A percentile compares a stretch with the other conserved stretches of the same genome.
phyloP scores from a whole-genome alignment of 2,113 vertebrate species.

The Rattus norvegicus region GRCr8 NC_086022.1:71286001-71286500 shows the following conservation, averaged over 20 bases:
- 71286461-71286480: too few relatives aligned
- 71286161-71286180: constrained; percentile 66
- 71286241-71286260: constrained; percentile 91
- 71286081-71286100: too few relatives aligned
- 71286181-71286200: constrained; percentile 61
- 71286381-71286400: constrained; percentile 30
- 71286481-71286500: too few relatives aligned
- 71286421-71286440: too few relatives aligned
- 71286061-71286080: too few relatives aligned
- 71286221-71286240: constrained; percentile 85
- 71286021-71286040: too few relatives aligned
- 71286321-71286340: constrained; percentile 85
- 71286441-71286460: too few relatives aligned
- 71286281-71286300: constrained; percentile 83
- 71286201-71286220: constrained; percentile 72
- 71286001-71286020: too few relatives aligned
- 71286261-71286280: constrained; percentile 81
- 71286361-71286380: constrained; percentile 85
- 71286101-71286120: neutral
- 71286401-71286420: too few relatives aligned
- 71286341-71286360: constrained; percentile 91
- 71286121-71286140: constrained; percentile 76
- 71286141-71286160: constrained; percentile 76
- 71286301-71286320: constrained; percentile 87
- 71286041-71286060: too few relatives aligned